Conservation (phyloP, 2,113 vertebrate genomes). For the Rattus norvegicus region DNA sequence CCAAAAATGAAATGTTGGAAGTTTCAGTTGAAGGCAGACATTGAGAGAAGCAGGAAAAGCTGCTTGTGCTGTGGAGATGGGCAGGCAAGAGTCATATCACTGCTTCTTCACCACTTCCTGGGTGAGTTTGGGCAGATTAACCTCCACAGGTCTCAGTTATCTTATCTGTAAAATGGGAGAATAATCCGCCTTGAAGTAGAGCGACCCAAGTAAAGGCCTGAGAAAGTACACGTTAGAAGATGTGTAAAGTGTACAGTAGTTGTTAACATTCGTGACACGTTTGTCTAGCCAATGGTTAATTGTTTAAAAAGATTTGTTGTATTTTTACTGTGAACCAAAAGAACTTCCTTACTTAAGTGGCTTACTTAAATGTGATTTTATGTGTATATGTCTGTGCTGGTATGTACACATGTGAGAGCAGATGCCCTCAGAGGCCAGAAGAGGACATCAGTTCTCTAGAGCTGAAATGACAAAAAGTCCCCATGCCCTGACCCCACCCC, state of each 20-base stretch:
- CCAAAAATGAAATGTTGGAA: not conserved
- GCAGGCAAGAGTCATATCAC: not conserved
- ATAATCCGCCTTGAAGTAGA: not conserved
- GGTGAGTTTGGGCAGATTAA: not conserved
- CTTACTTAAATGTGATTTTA: not conserved
- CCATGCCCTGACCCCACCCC: not conserved
- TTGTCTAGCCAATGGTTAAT: not conserved
- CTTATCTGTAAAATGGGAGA: not conserved
- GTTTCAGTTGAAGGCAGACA: not conserved
- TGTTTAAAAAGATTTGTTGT: not conserved
- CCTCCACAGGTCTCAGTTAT: not conserved
- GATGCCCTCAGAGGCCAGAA: not conserved
- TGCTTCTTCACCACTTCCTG: not conserved
- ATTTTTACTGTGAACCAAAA: not conserved
- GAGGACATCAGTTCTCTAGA: not conserved
- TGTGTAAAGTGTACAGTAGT: not conserved
- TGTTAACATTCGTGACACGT: not conserved
- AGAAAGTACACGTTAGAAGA: not conserved
- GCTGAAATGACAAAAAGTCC: not conserved
- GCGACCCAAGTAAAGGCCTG: not conserved
- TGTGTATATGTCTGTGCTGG: not conserved
- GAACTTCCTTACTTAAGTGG: too few species aligned
- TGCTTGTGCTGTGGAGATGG: constrained; percentile 1
- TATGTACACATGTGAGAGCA: not conserved
- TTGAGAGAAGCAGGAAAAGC: not conserved